phyloP scores from a whole-genome alignment of 2,113 vertebrate genomes.

The human region GRCh38 chr12:61904501-61905000 shows the following conservation, averaged over 20 bases:
- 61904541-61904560: neutral
- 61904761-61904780: neutral
- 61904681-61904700: neutral
- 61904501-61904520: neutral
- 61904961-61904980: neutral
- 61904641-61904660: neutral
- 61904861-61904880: conserved; percentile 49
- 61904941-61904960: neutral
- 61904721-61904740: neutral
- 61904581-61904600: neutral
- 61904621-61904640: neutral
- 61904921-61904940: conserved; percentile 55
- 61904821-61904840: neutral
- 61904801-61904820: neutral
- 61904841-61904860: conserved; percentile 49
- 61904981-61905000: conserved; percentile 39
- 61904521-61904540: neutral
- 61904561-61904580: neutral
- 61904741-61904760: neutral
- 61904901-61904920: conserved; percentile 57
- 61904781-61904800: neutral
- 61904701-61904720: rapidly evolving
- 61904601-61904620: neutral
- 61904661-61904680: neutral
- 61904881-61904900: conserved; percentile 48